Evolutionary conservation across 2,797 vertebrate species (phyloP), one percentile per base, ranked within the genome.

Genomic region (Dallia pectoralis): DNA sequence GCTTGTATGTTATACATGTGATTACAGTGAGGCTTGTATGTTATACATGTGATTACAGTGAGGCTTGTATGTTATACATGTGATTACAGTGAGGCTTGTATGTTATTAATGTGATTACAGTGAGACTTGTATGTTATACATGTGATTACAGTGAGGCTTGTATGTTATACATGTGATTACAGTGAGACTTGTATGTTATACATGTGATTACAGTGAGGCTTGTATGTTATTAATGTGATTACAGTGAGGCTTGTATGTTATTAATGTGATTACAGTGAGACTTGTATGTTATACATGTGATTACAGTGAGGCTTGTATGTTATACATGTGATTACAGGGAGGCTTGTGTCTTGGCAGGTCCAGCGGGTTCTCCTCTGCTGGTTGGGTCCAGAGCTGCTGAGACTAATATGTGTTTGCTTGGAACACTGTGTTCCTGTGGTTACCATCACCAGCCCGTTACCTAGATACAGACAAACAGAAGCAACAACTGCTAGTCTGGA

Each of bases 351-450:
- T 19, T 56, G 51, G 51, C 51, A 56, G 51, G 51, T n/a, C 51
- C 51, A 11, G 8, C 51, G n/a, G 36, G 36, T 9, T 40, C 36
- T 40, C 36, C 36, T 89, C 85, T 90, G 91, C 74, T 90, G 87
- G 87, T 76, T 87, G 75, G 87, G 83, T 53, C 84, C 74, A 0
- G 80, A 72, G 75, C 79, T 82, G 72, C 81, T 64, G 49, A 89
- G 82, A 78, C 81, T 82, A 71, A 80, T 61, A 47, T 89, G 84
- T 77, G 84, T 78, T 84, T 92, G 90, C 70, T 91, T 92, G 66
- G 89, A 91, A 87, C 91, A 92, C 81, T 93, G 91, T 62, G 91
- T 92, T n/a, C 88, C 91, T 5, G 91, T 88, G 78, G 85, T 93
- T 78, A 93, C 91, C 89, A 90, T 91, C 89, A 90, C 91, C 74